phyloP scores from a whole-genome alignment of 1,140 invertebrate genomes.

The Pseudomyrmex sp. region DNA sequence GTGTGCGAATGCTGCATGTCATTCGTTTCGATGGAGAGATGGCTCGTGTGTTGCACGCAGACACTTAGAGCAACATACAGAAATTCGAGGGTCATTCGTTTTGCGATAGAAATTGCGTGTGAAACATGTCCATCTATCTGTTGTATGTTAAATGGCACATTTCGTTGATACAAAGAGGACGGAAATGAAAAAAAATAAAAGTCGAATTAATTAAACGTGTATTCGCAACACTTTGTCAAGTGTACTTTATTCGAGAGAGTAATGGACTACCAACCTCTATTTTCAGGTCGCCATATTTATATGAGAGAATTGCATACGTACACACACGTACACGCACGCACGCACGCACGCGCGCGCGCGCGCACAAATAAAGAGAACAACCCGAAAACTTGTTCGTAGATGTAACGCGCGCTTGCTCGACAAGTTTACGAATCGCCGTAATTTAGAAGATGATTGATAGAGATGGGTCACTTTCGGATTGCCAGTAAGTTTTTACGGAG shows the following conservation, averaged over 20 bases:
- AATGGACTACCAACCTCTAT: conserved; percentile 17
- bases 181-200: not conserved
- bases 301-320: too few relatives aligned
- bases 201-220: conserved; percentile 36
- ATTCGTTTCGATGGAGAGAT: conserved; percentile 33
- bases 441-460: conserved; percentile 55
- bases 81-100: conserved; percentile 36
- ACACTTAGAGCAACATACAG: conserved; percentile 29
- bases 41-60: conserved; percentile 14
- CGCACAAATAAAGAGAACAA: conserved; percentile 21
- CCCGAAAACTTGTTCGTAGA: not conserved
- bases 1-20: not conserved
- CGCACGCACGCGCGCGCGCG: not conserved
- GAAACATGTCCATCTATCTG: not conserved
- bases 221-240: conserved; percentile 41
- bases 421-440: conserved; percentile 45
- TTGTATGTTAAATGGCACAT: conserved; percentile 33
- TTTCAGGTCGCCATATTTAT: conserved; percentile 29
- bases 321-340: too few relatives aligned
- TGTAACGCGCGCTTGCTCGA: conserved; percentile 26
- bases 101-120: conserved; percentile 14
- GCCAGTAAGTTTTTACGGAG: not conserved
- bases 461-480: conserved; percentile 21
- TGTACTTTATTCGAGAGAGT: not conserved
- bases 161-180: conserved; percentile 28